Base-by-base conservation (phyloP, 1,140 invertebrate genomes). In the Drosophila orena region DNA sequence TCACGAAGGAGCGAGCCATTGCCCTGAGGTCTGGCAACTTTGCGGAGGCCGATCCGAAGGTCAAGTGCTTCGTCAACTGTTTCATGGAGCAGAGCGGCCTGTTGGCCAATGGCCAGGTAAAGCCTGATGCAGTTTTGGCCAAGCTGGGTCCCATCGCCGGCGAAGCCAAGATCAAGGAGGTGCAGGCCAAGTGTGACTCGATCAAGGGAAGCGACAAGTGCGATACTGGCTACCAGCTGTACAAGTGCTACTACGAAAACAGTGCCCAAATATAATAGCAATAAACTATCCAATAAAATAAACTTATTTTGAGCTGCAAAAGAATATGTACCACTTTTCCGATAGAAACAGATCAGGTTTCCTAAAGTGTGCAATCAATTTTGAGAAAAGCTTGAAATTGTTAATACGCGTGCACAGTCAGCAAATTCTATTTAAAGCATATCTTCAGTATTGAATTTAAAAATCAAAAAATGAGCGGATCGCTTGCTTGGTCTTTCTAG, bases 41-140 rank as follows among this genome's bases (percentile, higher is more conserved):
- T 8, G 77, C 69, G 4, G 61, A 72, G 12, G 6, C 2, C 34
- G 85, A 90, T 47, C 24, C 14, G 1, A 90, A 90, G 70, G 57
- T 79, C 0, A 90, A 90, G 42, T 90, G 85, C 57, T 90, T 90
- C 34, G 66, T 77, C 65, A 81, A 81, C 42, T 90, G 85, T 14
- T 90, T 90, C 77, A 59, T 90, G 50, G 85, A 90, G 66, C 71
- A 81, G 53, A 7, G 34, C 4, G 80, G 74, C 14, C 62, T 90
- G 0, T 2, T 90, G 2, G 53, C 4, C 40, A 60, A 90, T 44
- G 85, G 84, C 7, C 73, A 90, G 59, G 4, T 90, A 14, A 62
- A 90, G 42, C 40, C 77, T 30, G 68, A 60, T 12, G 61, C 54
- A 5, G 66, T 85, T 0, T 7, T 69, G 14, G 47, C 53, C 46